Conservation (phyloP, 2,113 vertebrate genomes). For the Thamnaconus septentrionalis region DNA sequence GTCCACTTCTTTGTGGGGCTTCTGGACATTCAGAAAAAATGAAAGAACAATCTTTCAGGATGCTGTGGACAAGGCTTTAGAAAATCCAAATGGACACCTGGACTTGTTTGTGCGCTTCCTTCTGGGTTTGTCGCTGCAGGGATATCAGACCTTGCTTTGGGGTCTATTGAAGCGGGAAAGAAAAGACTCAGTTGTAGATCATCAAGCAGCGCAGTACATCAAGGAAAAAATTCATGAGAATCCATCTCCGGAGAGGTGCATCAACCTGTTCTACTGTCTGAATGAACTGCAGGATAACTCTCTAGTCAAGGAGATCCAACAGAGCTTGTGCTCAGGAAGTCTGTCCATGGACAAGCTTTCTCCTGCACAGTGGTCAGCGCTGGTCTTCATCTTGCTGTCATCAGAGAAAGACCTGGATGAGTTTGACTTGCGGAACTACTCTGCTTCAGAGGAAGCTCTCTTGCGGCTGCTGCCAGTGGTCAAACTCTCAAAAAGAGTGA, state of each 20-base stretch:
- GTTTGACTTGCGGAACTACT: conserved; percentile 12
- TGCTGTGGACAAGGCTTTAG: conserved; percentile 4
- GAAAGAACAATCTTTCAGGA: background rate
- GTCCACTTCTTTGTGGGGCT: background rate
- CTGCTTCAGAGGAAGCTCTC: conserved; percentile 13
- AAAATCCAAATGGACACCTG: conserved; percentile 23
- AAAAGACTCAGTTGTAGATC: background rate
- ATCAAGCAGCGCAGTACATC: background rate
- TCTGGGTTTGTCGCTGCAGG: conserved; percentile 3
- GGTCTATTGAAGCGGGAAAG: conserved; percentile 2
- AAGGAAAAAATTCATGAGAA: conserved; percentile 3
- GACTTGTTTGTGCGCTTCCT: conserved; percentile 12
- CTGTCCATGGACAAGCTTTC: conserved; percentile 5
- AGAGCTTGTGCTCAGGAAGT: background rate
- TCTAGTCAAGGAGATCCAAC: conserved; percentile 3
- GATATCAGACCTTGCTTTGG: background rate
- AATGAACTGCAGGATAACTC: conserved; percentile 4
- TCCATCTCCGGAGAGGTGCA: conserved; percentile 6
- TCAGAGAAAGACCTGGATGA: background rate
- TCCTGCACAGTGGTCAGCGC: conserved; percentile 14
- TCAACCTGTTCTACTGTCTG: conserved; percentile 17
- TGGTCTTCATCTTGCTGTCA: conserved; percentile 14
- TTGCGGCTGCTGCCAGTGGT: conserved; percentile 10
- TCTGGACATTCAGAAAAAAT: background rate
- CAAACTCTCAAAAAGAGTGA: background rate